Evolutionary conservation across 1,140 invertebrate species (phyloP).

Genomic region (Brachionus paranguensis): DNA sequence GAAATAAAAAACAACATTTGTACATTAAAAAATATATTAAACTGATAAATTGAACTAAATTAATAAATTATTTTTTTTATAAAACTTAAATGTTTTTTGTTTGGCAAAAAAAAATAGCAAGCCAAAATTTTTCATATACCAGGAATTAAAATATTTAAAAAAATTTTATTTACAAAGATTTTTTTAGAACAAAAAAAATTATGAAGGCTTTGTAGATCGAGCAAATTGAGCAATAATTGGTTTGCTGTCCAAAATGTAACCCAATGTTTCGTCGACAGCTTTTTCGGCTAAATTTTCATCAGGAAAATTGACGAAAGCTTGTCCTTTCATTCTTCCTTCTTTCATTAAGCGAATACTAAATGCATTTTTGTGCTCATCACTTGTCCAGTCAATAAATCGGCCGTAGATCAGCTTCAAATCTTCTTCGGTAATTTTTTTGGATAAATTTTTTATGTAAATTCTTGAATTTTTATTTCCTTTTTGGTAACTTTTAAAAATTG

Average conservation of each 20-base stretch:
- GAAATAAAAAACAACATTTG: too few species aligned
- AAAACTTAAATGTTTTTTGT: too few species aligned
- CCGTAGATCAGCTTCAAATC: constrained; percentile 75
- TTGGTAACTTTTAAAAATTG: constrained; percentile 80
- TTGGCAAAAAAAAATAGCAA: too few species aligned
- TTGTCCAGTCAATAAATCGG: constrained; percentile 57
- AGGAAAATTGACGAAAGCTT: constrained; percentile 80
- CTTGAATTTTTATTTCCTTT: constrained; percentile 68
- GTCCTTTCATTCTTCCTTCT: constrained; percentile 89
- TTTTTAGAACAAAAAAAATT: background rate
- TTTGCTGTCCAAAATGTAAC: constrained; percentile 76
- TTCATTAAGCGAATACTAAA: constrained; percentile 85
- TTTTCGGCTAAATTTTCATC: constrained; percentile 65
- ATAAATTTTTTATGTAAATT: constrained; percentile 85
- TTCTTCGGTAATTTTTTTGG: constrained; percentile 68
- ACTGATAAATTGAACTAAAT: too few species aligned
- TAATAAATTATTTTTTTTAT: too few species aligned
- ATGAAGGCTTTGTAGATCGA: background rate
- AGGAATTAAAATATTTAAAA: background rate
- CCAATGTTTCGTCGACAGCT: constrained; percentile 78
- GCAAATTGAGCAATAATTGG: constrained; percentile 69
- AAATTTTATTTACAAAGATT: background rate
- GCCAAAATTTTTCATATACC: background rate
- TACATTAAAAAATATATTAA: too few species aligned
- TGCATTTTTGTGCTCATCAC: constrained; percentile 57